Percentiles rank a stretch among this genome's conserved stretches.
Evolutionary conservation across 2,888 invertebrate genomes (phyloP).

Genomic region (Aplocera efformata): DNA sequence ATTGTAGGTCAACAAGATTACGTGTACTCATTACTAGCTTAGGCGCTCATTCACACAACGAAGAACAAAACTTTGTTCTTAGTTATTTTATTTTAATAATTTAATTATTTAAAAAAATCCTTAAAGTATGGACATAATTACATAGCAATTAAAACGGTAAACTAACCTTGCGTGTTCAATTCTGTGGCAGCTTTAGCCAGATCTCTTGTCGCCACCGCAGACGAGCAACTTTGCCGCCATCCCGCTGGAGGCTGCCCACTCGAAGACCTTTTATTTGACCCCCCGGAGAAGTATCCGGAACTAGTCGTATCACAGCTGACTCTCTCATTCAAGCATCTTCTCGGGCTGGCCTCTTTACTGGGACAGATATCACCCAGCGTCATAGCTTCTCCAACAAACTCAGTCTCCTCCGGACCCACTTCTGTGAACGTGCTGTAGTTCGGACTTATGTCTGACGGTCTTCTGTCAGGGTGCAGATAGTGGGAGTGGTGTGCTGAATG

Average conservation of each 20-base stretch:
- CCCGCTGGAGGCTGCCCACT: conserved; percentile 77
- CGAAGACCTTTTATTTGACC: conserved; percentile 70
- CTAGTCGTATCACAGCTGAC: conserved; percentile 76
- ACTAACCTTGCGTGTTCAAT: conserved; percentile 86
- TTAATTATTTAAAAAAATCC: too few relatives aligned
- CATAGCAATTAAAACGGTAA: too few relatives aligned
- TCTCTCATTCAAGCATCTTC: conserved; percentile 63
- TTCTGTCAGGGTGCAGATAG: conserved; percentile 68
- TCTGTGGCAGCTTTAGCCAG: conserved; percentile 84
- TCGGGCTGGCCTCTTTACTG: conserved; percentile 74
- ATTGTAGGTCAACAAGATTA: too few relatives aligned
- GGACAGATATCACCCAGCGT: conserved; percentile 68
- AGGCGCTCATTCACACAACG: too few relatives aligned
- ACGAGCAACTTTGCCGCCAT: conserved; percentile 81
- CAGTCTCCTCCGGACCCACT: conserved; percentile 70
- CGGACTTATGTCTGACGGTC: conserved; percentile 72
- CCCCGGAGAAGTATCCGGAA: conserved; percentile 74
- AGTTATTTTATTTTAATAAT: too few relatives aligned
- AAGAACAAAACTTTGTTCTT: too few relatives aligned
- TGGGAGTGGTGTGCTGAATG: conserved; percentile 84
- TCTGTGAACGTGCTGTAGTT: conserved; percentile 77
- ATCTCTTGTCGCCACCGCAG: conserved; percentile 79
- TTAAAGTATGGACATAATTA: too few relatives aligned
- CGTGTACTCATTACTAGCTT: too few relatives aligned
- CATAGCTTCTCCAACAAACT: conserved; percentile 67